Evolutionary conservation across 2,888 invertebrate genomes (phyloP).

Genomic region (Autographa gamma): DNA sequence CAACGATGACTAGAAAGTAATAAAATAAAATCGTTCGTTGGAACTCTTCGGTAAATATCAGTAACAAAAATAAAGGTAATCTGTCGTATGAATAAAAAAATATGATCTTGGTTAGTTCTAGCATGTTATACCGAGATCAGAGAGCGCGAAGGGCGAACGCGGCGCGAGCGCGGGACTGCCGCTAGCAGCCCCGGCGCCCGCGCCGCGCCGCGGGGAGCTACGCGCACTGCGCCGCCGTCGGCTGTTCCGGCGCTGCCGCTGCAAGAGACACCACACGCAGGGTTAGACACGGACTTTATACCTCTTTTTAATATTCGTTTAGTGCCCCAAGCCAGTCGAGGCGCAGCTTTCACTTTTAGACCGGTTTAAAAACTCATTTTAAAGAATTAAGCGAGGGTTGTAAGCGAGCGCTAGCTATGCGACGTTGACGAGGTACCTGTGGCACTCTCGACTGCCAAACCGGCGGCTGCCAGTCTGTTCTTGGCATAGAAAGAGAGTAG

Average conservation of each 20-base stretch:
- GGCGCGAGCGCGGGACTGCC: conserved; percentile 70
- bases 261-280: conserved; percentile 89
- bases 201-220: conserved; percentile 78
- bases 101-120: conserved; percentile 85
- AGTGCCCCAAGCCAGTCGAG: conserved; percentile 69
- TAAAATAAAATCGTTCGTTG: conserved; percentile 75
- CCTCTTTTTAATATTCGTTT: conserved; percentile 71
- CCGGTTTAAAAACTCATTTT: conserved; percentile 76
- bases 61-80: conserved; percentile 74
- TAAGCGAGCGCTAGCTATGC: conserved; percentile 82
- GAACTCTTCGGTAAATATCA: conserved; percentile 66
- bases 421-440: conserved; percentile 84
- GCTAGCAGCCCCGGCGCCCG: conserved; percentile 61
- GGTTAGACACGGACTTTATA: conserved; percentile 87
- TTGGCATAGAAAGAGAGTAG: conserved; percentile 96
- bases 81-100: conserved; percentile 78
- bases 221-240: conserved; percentile 89
- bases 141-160: conserved; percentile 78
- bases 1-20: conserved; percentile 79
- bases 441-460: conserved; percentile 83
- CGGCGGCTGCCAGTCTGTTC: conserved; percentile 92
- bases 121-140: conserved; percentile 88
- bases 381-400: conserved; percentile 82
- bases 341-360: conserved; percentile 68
- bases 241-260: conserved; percentile 89